These are phyloP conservation scores for Bos indicus DNA, from an alignment of 2,113 vertebrate genomes.

Conservation along the genomic window DNA sequence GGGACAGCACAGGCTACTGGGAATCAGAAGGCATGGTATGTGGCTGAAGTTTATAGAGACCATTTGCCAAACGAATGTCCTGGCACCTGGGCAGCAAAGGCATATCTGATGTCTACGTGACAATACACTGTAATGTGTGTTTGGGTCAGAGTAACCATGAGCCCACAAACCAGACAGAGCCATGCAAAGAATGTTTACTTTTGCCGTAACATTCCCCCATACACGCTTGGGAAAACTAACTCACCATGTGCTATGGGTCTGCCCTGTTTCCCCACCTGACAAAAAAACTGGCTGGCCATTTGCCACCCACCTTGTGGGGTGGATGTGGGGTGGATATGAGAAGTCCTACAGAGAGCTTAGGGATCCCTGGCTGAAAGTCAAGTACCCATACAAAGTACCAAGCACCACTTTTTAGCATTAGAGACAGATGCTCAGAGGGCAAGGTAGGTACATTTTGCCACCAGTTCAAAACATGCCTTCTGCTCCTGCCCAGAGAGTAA, in stretches of 20 bases:
- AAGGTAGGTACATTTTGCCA: neutral
- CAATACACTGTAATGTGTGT: no score
- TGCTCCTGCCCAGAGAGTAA: neutral
- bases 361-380: neutral
- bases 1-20: neutral
- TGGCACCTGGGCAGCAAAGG: neutral
- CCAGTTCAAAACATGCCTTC: neutral
- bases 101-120: accelerated
- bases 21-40: neutral
- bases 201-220: neutral
- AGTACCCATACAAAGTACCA: neutral
- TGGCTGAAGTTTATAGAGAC: neutral
- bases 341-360: neutral
- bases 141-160: neutral
- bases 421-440: neutral
- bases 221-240: neutral
- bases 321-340: neutral
- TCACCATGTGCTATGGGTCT: neutral
- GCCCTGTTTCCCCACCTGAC: neutral
- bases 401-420: neutral
- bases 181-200: neutral
- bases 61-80: neutral
- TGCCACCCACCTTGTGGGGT: neutral
- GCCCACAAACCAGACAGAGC: neutral
- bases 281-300: neutral